Percentiles rank a stretch among this genome's conserved stretches.
Conservation (phyloP, 2,888 invertebrate species). For the Cacoxenus indagator region DNA sequence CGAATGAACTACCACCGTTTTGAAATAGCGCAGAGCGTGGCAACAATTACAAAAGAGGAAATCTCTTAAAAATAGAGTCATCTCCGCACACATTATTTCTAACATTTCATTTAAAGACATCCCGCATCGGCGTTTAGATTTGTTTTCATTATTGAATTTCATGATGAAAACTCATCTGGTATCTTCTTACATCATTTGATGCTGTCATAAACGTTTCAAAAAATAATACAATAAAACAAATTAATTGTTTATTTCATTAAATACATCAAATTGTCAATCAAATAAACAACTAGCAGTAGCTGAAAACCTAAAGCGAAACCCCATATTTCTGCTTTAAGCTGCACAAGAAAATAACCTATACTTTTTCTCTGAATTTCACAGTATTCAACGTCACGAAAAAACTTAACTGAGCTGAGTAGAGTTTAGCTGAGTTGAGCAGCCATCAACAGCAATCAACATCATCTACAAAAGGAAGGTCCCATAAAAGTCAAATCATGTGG, state of each 20-base stretch:
- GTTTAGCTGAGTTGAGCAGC: background rate
- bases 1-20: background rate
- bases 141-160: conserved; percentile 14
- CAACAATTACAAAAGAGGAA: background rate
- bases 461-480: background rate
- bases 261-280: conserved; percentile 17
- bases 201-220: background rate
- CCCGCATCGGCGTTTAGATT: too few species aligned
- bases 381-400: background rate
- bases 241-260: conserved; percentile 10
- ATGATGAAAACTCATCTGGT: background rate
- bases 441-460: conserved; percentile 1
- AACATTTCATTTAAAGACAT: background rate
- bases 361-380: background rate
- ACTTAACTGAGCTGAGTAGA: background rate
- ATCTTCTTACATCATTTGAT: background rate
- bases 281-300: conserved; percentile 9
- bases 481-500: conserved; percentile 4
- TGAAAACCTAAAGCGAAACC: background rate
- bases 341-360: background rate
- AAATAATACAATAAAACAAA: too few species aligned
- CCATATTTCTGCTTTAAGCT: background rate
- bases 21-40: background rate
- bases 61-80: background rate
- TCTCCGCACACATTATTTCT: too few species aligned